phyloP scores from a whole-genome alignment of 2,113 vertebrate species.

The Falcunculus frontatus region DNA sequence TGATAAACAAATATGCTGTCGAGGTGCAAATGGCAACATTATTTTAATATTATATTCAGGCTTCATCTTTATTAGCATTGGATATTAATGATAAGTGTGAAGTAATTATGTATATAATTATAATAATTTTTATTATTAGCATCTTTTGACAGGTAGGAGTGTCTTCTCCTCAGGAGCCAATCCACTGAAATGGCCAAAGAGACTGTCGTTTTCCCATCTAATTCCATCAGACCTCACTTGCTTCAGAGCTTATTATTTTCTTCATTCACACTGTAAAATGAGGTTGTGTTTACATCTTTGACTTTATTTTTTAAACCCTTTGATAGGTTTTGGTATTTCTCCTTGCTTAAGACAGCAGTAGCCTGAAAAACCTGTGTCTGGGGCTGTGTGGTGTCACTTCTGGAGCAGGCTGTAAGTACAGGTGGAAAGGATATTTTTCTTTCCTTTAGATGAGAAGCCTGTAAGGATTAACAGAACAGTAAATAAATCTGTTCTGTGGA shows the following conservation, averaged over 20 bases:
- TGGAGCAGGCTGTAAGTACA: background rate
- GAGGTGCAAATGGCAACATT: background rate
- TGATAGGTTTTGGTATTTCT: background rate
- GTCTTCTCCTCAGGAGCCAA: background rate
- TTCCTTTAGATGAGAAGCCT: background rate
- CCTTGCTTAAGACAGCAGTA: background rate
- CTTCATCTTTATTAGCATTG: background rate
- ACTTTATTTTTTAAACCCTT: background rate
- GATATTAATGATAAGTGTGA: constrained; percentile 6
- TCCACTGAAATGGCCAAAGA: background rate
- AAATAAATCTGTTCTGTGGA: background rate
- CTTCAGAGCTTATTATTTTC: background rate
- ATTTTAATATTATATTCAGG: constrained; percentile 15
- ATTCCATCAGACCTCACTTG: background rate
- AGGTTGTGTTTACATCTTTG: background rate
- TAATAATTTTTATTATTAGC: constrained; percentile 13
- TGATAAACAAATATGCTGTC: background rate
- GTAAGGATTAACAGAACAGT: background rate
- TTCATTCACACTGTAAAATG: background rate
- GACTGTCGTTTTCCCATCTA: background rate
- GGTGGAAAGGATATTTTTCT: background rate
- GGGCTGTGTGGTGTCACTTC: background rate
- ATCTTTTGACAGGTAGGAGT: background rate
- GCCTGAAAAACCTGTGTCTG: background rate
- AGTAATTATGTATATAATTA: constrained; percentile 7